phyloP scores from a whole-genome alignment of 2,113 vertebrate species.

The Pelobates fuscus region DNA sequence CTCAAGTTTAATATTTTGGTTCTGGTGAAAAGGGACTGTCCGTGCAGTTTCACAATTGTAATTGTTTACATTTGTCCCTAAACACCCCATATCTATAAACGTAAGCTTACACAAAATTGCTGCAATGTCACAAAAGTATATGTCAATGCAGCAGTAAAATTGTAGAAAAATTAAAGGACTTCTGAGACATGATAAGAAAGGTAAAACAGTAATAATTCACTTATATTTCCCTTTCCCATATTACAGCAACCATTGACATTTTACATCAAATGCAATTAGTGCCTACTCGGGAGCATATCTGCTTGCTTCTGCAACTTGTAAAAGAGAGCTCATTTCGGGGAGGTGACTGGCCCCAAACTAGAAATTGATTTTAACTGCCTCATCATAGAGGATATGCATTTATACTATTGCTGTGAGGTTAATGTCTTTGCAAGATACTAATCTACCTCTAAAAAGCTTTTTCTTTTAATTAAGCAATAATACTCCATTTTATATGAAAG shows the following conservation, averaged over 20 bases:
- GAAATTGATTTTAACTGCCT: conserved; percentile 59
- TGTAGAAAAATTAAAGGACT: neutral
- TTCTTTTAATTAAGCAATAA: conserved; percentile 65
- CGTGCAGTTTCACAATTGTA: too few relatives aligned
- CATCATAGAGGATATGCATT: conserved; percentile 56
- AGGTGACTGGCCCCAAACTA: conserved; percentile 59
- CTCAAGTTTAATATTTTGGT: too few relatives aligned
- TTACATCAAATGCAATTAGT: conserved; percentile 50
- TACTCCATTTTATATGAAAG: conserved; percentile 60
- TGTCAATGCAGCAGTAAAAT: neutral
- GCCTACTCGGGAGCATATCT: conserved; percentile 53
- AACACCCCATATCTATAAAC: too few relatives aligned
- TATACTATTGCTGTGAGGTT: conserved; percentile 60
- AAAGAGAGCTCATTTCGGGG: conserved; percentile 60
- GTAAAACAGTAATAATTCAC: conserved; percentile 6
- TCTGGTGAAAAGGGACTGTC: too few relatives aligned
- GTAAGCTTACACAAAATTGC: too few relatives aligned
- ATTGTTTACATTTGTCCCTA: too few relatives aligned
- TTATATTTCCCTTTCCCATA: conserved; percentile 26
- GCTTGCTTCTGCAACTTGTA: conserved; percentile 54
- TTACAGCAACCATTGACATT: conserved; percentile 37
- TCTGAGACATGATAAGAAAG: neutral
- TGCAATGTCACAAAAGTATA: too few relatives aligned
- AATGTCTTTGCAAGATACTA: conserved; percentile 67
- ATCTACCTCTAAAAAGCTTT: conserved; percentile 64